A percentile compares a stretch with the other conserved stretches of the same genome.
phyloP scores from a whole-genome alignment of 2,113 vertebrate species.

The Poeciliopsis turrubarensis region DNA sequence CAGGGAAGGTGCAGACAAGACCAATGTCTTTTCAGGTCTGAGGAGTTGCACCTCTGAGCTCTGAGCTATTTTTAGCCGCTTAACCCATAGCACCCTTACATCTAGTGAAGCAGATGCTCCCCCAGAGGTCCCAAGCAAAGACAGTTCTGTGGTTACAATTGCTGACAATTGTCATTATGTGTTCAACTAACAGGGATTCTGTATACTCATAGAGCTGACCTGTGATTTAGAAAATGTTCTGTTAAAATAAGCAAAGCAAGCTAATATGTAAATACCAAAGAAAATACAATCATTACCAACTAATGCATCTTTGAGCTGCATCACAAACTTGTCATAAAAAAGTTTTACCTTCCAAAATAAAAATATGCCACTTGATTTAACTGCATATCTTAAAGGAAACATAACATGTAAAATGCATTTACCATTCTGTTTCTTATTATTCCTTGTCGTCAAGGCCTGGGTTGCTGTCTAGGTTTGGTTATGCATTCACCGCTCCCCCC shows the following conservation, averaged over 20 bases:
- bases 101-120: slow-evolving; percentile 22
- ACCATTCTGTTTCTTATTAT: slow-evolving; percentile 19
- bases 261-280: not conserved
- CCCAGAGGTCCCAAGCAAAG: not conserved
- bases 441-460: slow-evolving; percentile 18
- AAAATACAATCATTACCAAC: not conserved
- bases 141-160: not conserved
- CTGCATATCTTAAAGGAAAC: not conserved
- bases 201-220: not conserved
- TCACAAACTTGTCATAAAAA: not conserved
- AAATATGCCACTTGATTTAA: not conserved
- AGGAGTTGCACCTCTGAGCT: slow-evolving; percentile 51
- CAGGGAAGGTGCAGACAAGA: slow-evolving; percentile 51
- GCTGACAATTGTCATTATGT: not conserved
- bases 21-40: slow-evolving; percentile 59
- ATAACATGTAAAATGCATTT: not conserved
- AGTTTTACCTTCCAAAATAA: not conserved
- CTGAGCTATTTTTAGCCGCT: slow-evolving; percentile 62
- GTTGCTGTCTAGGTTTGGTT: slow-evolving; percentile 60
- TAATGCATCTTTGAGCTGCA: not conserved
- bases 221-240: too few relatives aligned
- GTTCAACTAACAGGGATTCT: not conserved
- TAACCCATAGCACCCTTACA: slow-evolving; percentile 50
- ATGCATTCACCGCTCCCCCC: slow-evolving; percentile 55
- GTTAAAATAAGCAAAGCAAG: not conserved